Conservation (phyloP, 1,140 invertebrate species). For the Paralvinella palmiformis region DNA sequence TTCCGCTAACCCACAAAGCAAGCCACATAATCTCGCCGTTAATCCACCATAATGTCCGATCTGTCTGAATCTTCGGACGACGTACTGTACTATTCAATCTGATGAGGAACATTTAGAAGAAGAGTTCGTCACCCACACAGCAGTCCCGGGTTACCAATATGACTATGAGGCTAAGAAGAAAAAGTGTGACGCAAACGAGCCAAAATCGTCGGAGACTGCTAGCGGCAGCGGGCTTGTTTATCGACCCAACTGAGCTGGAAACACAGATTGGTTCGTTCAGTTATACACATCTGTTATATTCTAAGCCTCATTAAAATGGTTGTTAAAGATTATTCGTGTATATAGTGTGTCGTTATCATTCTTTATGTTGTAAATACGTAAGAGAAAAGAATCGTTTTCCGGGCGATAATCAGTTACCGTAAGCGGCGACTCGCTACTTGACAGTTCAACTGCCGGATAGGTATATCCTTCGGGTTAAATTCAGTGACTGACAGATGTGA, state of each 20-base stretch:
- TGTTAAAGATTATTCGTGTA: background rate
- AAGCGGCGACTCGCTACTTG: background rate
- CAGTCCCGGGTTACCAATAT: background rate
- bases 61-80: background rate
- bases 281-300: conserved; percentile 2
- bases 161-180: background rate
- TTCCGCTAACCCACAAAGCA: background rate
- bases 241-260: conserved; percentile 3
- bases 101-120: background rate
- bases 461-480: no score
- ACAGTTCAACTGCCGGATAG: background rate
- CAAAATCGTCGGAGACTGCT: background rate
- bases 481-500: background rate
- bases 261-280: background rate
- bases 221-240: background rate
- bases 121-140: background rate
- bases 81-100: background rate
- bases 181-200: background rate
- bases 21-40: background rate
- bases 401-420: background rate
- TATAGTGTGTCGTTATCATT: background rate
- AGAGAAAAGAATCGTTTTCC: background rate
- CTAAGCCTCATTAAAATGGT: background rate
- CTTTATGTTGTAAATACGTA: background rate
- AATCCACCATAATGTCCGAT: conserved; percentile 1